phyloP scores from a whole-genome alignment of 2,113 vertebrate genomes.

The Clupea harengus region DNA sequence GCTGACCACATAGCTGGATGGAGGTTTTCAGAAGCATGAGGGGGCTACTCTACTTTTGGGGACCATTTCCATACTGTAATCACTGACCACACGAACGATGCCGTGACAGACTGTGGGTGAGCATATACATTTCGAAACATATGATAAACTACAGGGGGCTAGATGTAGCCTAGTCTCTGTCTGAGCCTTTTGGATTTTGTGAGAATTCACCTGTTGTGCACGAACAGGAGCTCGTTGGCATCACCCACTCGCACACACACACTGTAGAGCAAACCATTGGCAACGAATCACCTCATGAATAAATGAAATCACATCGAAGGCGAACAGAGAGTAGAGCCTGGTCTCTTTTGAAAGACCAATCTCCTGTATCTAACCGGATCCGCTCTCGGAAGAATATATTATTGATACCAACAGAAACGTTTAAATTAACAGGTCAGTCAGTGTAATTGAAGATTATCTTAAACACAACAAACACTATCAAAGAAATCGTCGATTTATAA shows the following conservation, averaged over 20 bases:
- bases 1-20: not conserved
- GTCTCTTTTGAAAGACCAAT: not conserved
- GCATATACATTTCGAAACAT: not conserved
- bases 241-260: not conserved
- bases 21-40: not conserved
- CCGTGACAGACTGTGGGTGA: not conserved
- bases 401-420: not conserved
- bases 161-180: not conserved
- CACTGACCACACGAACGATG: not conserved
- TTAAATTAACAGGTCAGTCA: not conserved
- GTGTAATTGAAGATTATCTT: not conserved
- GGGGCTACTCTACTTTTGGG: no score
- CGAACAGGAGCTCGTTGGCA: constrained; percentile 14
- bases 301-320: not conserved
- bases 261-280: not conserved
- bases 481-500: not conserved
- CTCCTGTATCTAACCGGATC: not conserved
- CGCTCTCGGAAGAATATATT: not conserved
- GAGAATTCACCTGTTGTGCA: constrained; percentile 28
- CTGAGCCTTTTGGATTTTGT: no score
- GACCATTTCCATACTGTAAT: no score
- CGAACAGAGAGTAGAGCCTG: not conserved
- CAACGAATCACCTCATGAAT: not conserved
- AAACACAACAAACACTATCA: not conserved
- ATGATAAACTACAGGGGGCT: not conserved